Conservation (phyloP, 2,888 invertebrate species). For the Halictus quadricinctus region DNA sequence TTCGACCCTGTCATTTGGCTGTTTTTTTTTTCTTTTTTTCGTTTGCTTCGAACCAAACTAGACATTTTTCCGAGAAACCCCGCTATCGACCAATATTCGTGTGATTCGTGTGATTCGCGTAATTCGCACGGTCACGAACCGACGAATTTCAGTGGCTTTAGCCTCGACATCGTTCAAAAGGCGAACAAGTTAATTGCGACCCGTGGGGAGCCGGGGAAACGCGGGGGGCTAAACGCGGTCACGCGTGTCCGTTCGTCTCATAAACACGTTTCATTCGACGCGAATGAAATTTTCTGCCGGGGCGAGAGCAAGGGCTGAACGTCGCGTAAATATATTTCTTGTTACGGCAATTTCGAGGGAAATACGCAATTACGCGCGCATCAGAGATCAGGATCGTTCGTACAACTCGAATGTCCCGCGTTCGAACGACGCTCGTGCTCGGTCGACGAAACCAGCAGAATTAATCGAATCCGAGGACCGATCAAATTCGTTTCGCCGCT, state of each 20-base stretch:
- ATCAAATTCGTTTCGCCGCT: conserved; percentile 31
- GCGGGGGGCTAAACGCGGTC: background rate
- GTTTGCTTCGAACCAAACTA: too few relatives aligned
- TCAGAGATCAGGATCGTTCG: conserved; percentile 17
- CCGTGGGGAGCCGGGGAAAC: background rate
- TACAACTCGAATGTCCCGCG: conserved; percentile 15
- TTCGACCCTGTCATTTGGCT: background rate
- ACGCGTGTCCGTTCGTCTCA: background rate
- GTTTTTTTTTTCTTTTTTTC: too few relatives aligned
- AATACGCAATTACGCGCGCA: conserved; percentile 33
- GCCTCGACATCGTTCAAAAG: conserved; percentile 11
- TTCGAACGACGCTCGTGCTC: conserved; percentile 27
- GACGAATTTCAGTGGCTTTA: conserved; percentile 37
- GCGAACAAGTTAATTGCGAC: conserved; percentile 23
- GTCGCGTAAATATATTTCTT: conserved; percentile 30
- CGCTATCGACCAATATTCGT: background rate
- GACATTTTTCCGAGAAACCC: background rate
- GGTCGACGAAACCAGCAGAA: conserved; percentile 28
- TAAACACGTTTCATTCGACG: conserved; percentile 5
- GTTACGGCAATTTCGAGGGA: conserved; percentile 14
- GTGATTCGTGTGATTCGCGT: background rate
- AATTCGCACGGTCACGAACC: conserved; percentile 19
- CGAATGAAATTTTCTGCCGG: background rate
- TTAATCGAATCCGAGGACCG: conserved; percentile 46
- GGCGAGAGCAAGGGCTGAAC: background rate